These are phyloP conservation scores for Epinephelus awoara DNA, from an alignment of 2,797 vertebrate species.

Conservation along the genomic window DNA sequence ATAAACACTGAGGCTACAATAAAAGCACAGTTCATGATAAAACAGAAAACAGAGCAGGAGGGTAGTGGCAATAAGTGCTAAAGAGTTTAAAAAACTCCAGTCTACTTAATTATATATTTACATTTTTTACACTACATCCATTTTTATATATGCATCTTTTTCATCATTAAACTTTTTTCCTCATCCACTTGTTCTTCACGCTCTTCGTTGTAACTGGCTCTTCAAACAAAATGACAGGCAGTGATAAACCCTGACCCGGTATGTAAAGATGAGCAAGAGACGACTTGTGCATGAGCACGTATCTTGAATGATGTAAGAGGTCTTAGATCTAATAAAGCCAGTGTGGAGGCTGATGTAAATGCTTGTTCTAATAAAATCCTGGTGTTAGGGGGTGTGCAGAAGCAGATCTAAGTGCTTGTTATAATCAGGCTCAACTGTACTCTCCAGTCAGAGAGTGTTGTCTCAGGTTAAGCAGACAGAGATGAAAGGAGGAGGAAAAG, in stretches of 20 bases:
- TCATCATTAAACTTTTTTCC: neutral
- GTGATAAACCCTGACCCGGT: constrained; percentile 63
- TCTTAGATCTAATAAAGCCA: constrained; percentile 79
- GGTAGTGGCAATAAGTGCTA: neutral
- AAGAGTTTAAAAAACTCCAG: neutral
- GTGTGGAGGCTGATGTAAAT: constrained; percentile 81
- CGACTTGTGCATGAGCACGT: constrained; percentile 51
- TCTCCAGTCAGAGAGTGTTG: constrained; percentile 68
- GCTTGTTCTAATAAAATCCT: constrained; percentile 82
- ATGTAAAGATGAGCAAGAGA: constrained; percentile 45
- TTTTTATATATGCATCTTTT: neutral
- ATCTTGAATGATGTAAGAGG: constrained; percentile 80
- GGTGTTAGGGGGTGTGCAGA: constrained; percentile 70
- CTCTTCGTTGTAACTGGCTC: constrained; percentile 9
- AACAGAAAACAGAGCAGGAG: constrained; percentile 7
- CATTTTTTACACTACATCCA: neutral
- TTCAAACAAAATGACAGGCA: constrained; percentile 41
- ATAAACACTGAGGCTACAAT: neutral
- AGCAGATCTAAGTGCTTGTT: constrained; percentile 82
- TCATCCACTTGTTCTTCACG: neutral
- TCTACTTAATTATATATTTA: neutral
- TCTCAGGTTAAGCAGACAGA: constrained; percentile 75
- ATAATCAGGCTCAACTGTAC: constrained; percentile 82
- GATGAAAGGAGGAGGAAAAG: constrained; percentile 77
- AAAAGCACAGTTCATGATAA: neutral